phyloP scores from a whole-genome alignment of 2,888 invertebrate species.

The Heteromurus nitidus region DNA sequence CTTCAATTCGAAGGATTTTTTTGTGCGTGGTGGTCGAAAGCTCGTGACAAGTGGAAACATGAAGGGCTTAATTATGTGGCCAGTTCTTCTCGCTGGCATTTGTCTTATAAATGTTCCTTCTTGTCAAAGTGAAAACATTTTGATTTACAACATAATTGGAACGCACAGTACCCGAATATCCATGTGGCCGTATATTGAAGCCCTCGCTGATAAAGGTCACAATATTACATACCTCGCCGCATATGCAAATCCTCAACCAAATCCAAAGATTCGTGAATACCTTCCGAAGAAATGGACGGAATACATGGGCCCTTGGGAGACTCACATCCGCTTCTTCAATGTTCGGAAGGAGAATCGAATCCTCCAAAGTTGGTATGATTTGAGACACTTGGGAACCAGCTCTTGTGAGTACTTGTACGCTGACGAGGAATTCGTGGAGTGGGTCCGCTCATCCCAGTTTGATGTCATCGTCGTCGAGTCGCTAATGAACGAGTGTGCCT shows the following conservation, averaged over 20 bases:
- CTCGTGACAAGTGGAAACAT: too few relatives aligned
- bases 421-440: conserved; percentile 50
- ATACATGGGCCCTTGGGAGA: conserved; percentile 37
- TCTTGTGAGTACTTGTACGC: conserved; percentile 43
- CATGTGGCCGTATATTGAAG: conserved; percentile 37
- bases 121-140: conserved; percentile 36
- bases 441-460: conserved; percentile 58
- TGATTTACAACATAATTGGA: conserved; percentile 17
- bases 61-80: too few relatives aligned
- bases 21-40: too few relatives aligned
- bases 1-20: too few relatives aligned
- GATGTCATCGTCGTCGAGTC: conserved; percentile 65
- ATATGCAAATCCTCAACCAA: conserved; percentile 7
- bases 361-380: conserved; percentile 1
- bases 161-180: conserved; percentile 32
- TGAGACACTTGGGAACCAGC: conserved; percentile 10
- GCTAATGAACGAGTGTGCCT: conserved; percentile 63
- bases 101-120: neutral
- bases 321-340: conserved; percentile 11
- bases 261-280: conserved; percentile 26
- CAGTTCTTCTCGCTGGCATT: neutral
- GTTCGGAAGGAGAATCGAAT: neutral
- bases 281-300: conserved; percentile 36
- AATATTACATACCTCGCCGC: conserved; percentile 43
- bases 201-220: conserved; percentile 36